Evolutionary conservation across 2,113 vertebrate species (phyloP).

Genomic region (Entelurus aequoreus): DNA sequence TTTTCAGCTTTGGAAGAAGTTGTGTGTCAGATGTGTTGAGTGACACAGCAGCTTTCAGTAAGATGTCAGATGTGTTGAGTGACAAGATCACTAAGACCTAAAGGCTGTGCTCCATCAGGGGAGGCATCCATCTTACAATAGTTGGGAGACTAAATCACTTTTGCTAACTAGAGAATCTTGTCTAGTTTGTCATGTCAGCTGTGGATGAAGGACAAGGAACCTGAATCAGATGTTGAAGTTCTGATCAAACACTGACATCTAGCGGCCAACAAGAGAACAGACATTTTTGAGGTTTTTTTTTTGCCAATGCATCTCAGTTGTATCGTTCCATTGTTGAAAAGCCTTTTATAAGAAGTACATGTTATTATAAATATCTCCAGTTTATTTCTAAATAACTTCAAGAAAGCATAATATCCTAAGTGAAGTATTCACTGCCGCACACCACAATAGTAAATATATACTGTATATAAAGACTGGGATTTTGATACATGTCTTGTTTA

Average conservation of each 20-base stretch:
- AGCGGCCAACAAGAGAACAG: neutral
- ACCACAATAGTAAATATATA: too few species aligned
- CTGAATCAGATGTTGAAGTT: neutral
- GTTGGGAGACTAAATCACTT: neutral
- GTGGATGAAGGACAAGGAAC: conserved; percentile 8
- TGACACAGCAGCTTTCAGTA: neutral
- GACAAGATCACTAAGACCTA: conserved; percentile 3
- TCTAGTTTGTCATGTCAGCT: neutral
- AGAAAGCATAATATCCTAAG: too few species aligned
- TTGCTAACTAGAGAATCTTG: neutral
- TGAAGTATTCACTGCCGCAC: too few species aligned
- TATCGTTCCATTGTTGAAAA: neutral
- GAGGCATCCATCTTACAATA: neutral
- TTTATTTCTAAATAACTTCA: too few species aligned
- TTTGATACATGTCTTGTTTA: too few species aligned
- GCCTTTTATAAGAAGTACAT: too few species aligned
- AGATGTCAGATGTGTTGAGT: too few species aligned
- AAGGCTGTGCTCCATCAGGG: neutral
- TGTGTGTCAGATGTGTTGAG: too few species aligned
- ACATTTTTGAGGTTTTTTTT: too few species aligned
- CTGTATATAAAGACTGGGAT: too few species aligned
- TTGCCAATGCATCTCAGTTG: neutral
- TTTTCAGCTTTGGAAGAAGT: neutral
- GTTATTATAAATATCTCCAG: too few species aligned
- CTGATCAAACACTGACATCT: neutral